phyloP scores from a whole-genome alignment of 2,888 invertebrate genomes.

The Kuschelorhynchus macadamiae region DNA sequence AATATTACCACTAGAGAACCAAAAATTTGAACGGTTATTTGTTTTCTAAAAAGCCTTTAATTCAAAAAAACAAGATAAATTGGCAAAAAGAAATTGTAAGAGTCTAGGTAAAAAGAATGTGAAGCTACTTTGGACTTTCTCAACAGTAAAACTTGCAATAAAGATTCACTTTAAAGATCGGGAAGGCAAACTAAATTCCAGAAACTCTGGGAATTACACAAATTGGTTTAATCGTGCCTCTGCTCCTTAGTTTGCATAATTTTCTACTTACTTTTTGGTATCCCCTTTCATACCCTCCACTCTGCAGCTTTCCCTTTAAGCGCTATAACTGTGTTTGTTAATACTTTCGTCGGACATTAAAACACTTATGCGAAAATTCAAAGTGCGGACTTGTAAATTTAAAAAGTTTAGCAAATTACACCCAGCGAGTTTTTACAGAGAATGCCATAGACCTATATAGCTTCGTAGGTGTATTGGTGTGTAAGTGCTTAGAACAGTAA shows the following conservation, averaged over 20 bases:
- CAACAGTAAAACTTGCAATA: not conserved
- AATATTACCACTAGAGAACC: too few relatives aligned
- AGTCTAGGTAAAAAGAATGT: too few relatives aligned
- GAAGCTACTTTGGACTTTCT: too few relatives aligned
- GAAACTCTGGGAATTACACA: constrained; percentile 14
- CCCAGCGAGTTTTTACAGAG: too few relatives aligned
- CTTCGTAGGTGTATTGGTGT: too few relatives aligned
- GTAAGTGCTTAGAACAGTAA: too few relatives aligned
- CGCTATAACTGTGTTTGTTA: constrained; percentile 13
- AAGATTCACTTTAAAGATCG: not conserved
- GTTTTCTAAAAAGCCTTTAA: too few relatives aligned
- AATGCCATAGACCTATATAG: too few relatives aligned
- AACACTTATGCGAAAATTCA: constrained; percentile 16
- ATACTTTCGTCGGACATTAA: constrained; percentile 12
- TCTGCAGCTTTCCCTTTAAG: constrained; percentile 7
- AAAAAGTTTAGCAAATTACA: constrained; percentile 16
- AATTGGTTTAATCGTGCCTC: constrained; percentile 15
- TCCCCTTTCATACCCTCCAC: constrained; percentile 7
- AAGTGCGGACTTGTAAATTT: constrained; percentile 5
- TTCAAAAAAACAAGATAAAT: too few relatives aligned
- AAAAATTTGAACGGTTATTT: too few relatives aligned
- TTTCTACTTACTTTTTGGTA: constrained; percentile 19
- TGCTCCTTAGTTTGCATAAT: constrained; percentile 24
- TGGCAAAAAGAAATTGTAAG: too few relatives aligned
- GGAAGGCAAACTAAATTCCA: not conserved